Conservation (phyloP, 2,113 vertebrate genomes). For the Cathartes aura region DNA sequence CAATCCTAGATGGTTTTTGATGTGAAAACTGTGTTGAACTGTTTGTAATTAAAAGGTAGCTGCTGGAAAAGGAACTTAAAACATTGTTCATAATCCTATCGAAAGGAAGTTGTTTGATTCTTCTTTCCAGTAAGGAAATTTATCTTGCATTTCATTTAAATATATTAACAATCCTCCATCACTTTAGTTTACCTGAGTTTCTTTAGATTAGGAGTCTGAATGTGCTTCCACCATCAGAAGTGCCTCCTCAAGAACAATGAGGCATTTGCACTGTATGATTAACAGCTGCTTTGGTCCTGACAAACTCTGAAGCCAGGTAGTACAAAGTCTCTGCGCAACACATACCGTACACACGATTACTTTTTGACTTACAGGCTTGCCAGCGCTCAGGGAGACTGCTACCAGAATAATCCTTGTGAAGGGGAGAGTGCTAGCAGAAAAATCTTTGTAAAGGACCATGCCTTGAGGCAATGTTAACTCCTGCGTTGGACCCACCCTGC, state of each 20-base stretch:
- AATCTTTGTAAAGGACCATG: rapidly evolving
- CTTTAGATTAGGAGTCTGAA: not conserved
- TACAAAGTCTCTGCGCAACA: not conserved
- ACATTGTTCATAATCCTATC: not conserved
- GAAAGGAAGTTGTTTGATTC: not conserved
- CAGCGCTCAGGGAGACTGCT: not conserved
- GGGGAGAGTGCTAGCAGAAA: not conserved
- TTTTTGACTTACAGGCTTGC: not conserved
- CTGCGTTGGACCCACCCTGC: rapidly evolving
- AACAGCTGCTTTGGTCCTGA: not conserved
- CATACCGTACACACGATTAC: rapidly evolving
- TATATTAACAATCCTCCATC: not conserved
- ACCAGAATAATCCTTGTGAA: not conserved
- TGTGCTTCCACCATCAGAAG: not conserved
- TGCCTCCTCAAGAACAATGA: rapidly evolving
- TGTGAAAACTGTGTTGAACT: not conserved
- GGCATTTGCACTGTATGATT: not conserved
- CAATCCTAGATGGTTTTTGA: not conserved
- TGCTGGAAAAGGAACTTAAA: not conserved
- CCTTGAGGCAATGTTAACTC: rapidly evolving
- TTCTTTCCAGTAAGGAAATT: not conserved
- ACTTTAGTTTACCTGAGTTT: not conserved
- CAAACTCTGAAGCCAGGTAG: not conserved
- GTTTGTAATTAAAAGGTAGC: conserved; percentile 1
- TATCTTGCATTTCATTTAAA: not conserved